Percentiles rank a stretch among this genome's conserved stretches.
Evolutionary conservation across 2,888 invertebrate genomes (phyloP).

Genomic region (Nemoura dubitans): DNA sequence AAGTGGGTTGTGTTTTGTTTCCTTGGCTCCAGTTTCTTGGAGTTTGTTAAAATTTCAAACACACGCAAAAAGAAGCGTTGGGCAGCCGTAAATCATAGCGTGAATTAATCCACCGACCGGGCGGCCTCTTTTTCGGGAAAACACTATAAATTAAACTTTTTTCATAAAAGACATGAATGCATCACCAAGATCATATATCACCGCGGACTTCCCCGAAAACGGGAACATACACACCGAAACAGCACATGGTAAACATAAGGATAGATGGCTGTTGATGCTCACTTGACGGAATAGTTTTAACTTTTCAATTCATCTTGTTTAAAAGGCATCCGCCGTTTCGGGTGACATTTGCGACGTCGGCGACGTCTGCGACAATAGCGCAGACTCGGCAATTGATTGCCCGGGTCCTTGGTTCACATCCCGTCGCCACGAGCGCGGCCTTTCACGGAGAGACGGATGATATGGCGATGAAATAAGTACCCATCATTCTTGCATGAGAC

Average conservation of each 20-base stretch:
- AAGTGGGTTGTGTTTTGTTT: background rate
- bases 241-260: background rate
- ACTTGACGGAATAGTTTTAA: slow-evolving; percentile 25
- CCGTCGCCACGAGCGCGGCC: background rate
- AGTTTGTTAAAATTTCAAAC: background rate
- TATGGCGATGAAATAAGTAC: background rate
- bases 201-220: background rate
- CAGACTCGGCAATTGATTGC: slow-evolving; percentile 16
- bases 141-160: slow-evolving; percentile 3
- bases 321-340: slow-evolving; percentile 17
- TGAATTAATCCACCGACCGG: background rate
- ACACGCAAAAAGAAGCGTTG: background rate
- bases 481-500: background rate
- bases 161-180: background rate
- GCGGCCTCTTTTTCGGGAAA: background rate
- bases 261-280: slow-evolving; percentile 13
- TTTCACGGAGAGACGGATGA: background rate
- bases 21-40: background rate
- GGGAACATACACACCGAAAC: background rate
- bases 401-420: background rate
- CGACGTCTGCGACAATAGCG: background rate
- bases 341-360: slow-evolving; percentile 22
- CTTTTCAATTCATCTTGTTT: slow-evolving; percentile 28
- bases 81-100: background rate
- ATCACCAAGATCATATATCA: slow-evolving; percentile 24